These are phyloP conservation scores for Conomelus anceps DNA, from an alignment of 2,888 invertebrate species.

Conservation along the genomic window DNA sequence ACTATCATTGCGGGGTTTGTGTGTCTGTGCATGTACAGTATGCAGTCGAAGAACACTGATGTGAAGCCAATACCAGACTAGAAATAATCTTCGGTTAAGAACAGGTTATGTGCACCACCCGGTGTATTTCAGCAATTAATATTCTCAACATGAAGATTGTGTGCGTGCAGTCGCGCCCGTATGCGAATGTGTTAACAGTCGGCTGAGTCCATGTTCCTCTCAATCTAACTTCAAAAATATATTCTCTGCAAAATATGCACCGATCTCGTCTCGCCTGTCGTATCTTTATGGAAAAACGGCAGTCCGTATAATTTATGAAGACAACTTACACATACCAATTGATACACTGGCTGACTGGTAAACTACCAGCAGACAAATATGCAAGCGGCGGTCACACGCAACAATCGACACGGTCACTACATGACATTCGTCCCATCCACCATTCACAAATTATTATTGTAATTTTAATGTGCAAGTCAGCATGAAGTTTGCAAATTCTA, in stretches of 20 bases:
- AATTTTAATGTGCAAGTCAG: neutral
- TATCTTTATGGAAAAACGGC: neutral
- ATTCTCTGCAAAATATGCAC: neutral
- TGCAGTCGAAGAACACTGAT: neutral
- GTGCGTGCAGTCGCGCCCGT: neutral
- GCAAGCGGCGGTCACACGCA: neutral
- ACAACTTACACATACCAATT: neutral
- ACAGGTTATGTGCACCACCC: neutral
- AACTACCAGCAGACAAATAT: neutral
- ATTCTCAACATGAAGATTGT: neutral
- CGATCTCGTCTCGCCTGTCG: neutral
- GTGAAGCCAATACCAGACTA: neutral
- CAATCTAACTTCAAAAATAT: neutral
- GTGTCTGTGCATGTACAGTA: neutral
- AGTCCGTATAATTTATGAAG: neutral
- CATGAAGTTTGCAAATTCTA: neutral
- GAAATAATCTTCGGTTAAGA: neutral
- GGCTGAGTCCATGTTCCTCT: neutral
- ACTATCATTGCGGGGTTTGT: too few relatives aligned
- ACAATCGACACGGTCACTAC: neutral
- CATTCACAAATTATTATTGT: neutral
- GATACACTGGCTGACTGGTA: neutral
- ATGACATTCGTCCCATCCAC: neutral
- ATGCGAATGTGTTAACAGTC: neutral
- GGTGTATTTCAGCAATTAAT: neutral